Conservation (phyloP, 2,113 vertebrate genomes). For the Neolamprologus modestus region DNA sequence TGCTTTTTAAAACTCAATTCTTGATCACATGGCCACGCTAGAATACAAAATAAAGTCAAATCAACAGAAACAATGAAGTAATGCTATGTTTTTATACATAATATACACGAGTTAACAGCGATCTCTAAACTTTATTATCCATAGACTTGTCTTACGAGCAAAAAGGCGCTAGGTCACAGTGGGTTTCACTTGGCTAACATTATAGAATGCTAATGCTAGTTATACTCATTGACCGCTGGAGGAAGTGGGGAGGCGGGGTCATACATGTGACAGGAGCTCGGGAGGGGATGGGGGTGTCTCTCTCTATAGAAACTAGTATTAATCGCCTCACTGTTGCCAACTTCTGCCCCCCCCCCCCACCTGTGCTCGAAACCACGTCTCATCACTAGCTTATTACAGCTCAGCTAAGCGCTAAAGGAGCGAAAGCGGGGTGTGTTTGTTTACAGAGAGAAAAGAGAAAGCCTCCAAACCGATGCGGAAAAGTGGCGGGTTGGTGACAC, state of each 20-base stretch:
- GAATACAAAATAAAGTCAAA: slow-evolving; percentile 57
- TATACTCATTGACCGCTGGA: slow-evolving; percentile 39
- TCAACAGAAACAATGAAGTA: slow-evolving; percentile 56
- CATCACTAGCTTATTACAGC: background rate
- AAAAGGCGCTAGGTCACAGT: slow-evolving; percentile 63
- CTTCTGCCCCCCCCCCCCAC: background rate
- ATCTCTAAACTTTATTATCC: slow-evolving; percentile 51
- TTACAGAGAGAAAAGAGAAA: background rate
- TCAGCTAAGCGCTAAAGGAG: background rate
- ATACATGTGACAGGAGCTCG: slow-evolving; percentile 24
- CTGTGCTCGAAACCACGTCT: slow-evolving; percentile 29
- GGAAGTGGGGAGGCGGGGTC: background rate
- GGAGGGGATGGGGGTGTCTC: background rate
- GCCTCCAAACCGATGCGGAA: background rate
- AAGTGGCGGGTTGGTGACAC: slow-evolving; percentile 38
- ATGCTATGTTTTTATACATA: slow-evolving; percentile 70
- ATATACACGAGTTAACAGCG: slow-evolving; percentile 67
- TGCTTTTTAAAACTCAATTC: slow-evolving; percentile 30
- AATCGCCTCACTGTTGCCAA: background rate
- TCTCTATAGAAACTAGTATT: slow-evolving; percentile 34
- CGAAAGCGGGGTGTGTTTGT: background rate
- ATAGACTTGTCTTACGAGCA: slow-evolving; percentile 42
- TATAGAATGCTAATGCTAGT: slow-evolving; percentile 50
- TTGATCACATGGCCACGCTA: slow-evolving; percentile 64
- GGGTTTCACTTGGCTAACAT: slow-evolving; percentile 56